phyloP scores from a whole-genome alignment of 2,797 vertebrate genomes.

The Lophotriccus pileatus region DNA sequence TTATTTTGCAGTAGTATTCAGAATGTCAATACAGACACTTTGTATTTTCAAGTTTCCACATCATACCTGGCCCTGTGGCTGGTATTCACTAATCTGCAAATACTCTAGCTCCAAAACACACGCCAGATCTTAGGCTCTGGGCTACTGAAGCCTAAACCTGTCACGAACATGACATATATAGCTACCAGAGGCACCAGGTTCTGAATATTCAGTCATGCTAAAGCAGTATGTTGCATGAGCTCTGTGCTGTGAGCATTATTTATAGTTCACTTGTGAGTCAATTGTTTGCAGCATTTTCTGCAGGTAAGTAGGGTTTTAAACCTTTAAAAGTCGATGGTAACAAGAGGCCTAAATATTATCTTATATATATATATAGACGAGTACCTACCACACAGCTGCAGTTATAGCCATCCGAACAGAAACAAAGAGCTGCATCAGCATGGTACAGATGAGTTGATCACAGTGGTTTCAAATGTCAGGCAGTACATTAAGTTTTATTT shows the following conservation, averaged over 20 bases:
- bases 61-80: conserved; percentile 21
- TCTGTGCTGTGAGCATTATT: neutral
- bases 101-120: neutral
- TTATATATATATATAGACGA: neutral
- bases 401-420: neutral
- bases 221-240: neutral
- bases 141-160: neutral
- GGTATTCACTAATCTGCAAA: neutral
- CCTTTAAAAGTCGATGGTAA: conserved; percentile 5
- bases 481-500: neutral
- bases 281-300: conserved; percentile 32
- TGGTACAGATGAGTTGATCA: fast-evolving
- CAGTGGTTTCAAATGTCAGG: fast-evolving
- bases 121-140: neutral
- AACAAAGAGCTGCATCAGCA: neutral
- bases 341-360: neutral
- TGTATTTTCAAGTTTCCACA: neutral
- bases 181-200: conserved; percentile 10
- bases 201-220: conserved; percentile 12
- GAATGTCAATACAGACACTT: neutral
- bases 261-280: conserved; percentile 38
- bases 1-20: neutral
- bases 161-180: neutral
- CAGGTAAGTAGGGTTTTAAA: neutral
- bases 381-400: neutral